These are phyloP conservation scores for Allenopithecus nigroviridis DNA, from an alignment of 2,797 vertebrate species.

Conservation along the genomic window DNA sequence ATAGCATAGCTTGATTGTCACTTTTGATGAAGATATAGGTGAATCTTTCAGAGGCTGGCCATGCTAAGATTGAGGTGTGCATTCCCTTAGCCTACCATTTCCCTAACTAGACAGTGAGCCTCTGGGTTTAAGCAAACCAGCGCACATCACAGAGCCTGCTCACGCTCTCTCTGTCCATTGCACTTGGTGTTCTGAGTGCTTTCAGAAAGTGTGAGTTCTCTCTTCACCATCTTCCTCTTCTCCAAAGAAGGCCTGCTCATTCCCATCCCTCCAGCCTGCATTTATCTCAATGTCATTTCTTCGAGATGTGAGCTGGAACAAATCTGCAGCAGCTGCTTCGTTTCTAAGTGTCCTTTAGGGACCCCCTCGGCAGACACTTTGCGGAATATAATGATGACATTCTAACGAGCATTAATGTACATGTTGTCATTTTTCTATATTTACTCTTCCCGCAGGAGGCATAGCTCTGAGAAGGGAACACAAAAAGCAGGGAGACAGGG, in stretches of 20 bases:
- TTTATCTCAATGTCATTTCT: conserved; percentile 88
- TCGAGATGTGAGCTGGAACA: conserved; percentile 88
- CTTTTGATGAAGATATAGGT: background rate
- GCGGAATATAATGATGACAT: conserved; percentile 89
- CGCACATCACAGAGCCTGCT: background rate
- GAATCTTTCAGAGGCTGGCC: background rate
- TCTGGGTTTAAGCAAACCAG: background rate
- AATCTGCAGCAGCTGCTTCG: conserved; percentile 88
- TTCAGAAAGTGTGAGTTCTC: background rate
- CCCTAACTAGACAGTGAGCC: background rate
- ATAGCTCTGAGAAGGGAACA: conserved; percentile 81
- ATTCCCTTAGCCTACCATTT: background rate
- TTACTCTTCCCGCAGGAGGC: conserved; percentile 88
- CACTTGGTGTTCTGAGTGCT: background rate
- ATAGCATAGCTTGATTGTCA: background rate
- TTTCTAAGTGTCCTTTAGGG: conserved; percentile 90
- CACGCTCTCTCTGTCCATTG: rapidly evolving
- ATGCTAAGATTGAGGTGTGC: background rate
- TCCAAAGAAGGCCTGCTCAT: background rate
- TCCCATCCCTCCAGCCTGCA: conserved; percentile 8
- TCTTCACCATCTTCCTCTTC: background rate
- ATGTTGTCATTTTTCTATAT: conserved; percentile 89
- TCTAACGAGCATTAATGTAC: conserved; percentile 89
- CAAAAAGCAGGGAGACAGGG: conserved; percentile 54
- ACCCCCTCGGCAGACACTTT: conserved; percentile 87